Conservation (phyloP, 2,888 invertebrate genomes). For the Spialia ferax region DNA sequence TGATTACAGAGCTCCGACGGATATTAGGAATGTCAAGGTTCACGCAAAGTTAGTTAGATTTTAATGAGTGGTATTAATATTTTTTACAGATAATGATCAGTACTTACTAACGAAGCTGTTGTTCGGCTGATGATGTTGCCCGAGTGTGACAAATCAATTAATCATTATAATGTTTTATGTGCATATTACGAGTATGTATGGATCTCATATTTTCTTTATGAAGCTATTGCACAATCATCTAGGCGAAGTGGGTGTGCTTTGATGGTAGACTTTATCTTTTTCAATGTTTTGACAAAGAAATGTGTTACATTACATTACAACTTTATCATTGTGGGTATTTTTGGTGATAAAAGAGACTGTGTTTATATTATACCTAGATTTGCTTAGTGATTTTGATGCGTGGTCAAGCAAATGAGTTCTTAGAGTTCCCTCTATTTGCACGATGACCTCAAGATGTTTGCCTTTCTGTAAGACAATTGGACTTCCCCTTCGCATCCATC, state of each 20-base stretch:
- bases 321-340: too few species aligned
- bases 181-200: not conserved
- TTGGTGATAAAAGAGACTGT: too few species aligned
- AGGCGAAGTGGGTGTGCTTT: not conserved
- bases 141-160: slow-evolving; percentile 24
- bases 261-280: not conserved
- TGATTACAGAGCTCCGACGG: slow-evolving; percentile 16
- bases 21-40: slow-evolving; percentile 32
- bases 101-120: slow-evolving; percentile 35
- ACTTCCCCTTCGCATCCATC: not conserved
- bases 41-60: slow-evolving; percentile 13
- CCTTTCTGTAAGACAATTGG: not conserved
- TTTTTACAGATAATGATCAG: slow-evolving; percentile 23
- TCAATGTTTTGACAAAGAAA: too few species aligned
- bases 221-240: not conserved
- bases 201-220: not conserved
- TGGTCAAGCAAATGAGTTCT: too few species aligned
- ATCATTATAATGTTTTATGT: slow-evolving; percentile 10
- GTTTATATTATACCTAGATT: too few species aligned
- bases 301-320: too few species aligned
- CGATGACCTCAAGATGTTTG: not conserved
- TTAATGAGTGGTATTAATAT: slow-evolving; percentile 28
- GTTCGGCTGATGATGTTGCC: slow-evolving; percentile 13
- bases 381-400: too few species aligned
- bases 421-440: not conserved